Evolutionary conservation across 2,888 invertebrate species (phyloP).

Genomic region (Drosophila affinis): DNA sequence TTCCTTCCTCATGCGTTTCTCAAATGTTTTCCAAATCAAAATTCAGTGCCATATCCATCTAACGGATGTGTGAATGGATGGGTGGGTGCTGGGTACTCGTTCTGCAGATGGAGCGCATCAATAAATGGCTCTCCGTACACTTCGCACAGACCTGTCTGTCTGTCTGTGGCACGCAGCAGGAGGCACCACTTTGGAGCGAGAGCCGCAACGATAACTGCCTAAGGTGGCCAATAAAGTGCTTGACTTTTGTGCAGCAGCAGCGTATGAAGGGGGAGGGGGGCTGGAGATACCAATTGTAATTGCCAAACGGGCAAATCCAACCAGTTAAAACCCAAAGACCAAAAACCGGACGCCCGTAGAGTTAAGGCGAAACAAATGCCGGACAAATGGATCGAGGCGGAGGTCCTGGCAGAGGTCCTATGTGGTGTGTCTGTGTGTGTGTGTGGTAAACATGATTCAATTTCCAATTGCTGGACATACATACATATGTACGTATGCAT

Average conservation of each 20-base stretch:
- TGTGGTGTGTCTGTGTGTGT: slow-evolving; percentile 9
- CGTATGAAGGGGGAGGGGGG: background rate
- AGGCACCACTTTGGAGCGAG: background rate
- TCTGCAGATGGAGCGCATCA: background rate
- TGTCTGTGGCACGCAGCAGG: background rate
- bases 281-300: slow-evolving; percentile 54
- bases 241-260: slow-evolving; percentile 15
- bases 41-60: background rate
- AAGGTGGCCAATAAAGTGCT: background rate
- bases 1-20: background rate
- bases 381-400: slow-evolving; percentile 19
- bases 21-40: background rate
- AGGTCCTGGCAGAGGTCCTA: background rate
- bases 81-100: too few relatives aligned
- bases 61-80: background rate
- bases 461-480: slow-evolving; percentile 56
- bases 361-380: slow-evolving; percentile 38
- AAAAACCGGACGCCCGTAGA: background rate
- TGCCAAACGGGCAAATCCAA: slow-evolving; percentile 60
- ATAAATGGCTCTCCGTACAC: too few relatives aligned
- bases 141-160: too few relatives aligned
- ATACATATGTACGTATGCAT: slow-evolving; percentile 13
- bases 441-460: slow-evolving; percentile 69
- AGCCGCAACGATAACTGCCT: background rate
- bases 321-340: slow-evolving; percentile 13